These are phyloP conservation scores for Hydropotes inermis DNA, from an alignment of 2,113 vertebrate species.

Conservation along the genomic window DNA sequence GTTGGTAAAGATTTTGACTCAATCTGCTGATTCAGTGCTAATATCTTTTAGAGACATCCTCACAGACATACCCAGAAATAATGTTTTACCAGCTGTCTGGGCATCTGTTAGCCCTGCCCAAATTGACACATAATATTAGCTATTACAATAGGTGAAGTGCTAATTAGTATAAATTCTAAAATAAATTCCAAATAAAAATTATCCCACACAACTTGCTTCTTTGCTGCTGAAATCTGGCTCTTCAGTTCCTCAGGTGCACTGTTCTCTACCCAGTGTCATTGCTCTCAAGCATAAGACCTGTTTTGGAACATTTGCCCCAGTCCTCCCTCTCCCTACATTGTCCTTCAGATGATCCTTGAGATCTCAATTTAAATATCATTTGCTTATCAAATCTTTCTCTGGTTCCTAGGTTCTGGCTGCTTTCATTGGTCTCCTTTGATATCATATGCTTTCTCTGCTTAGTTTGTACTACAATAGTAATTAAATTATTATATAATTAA, in stretches of 20 bases:
- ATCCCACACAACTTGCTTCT: not conserved
- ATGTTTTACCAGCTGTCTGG: not conserved
- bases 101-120: not conserved
- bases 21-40: not conserved
- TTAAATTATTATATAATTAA: not conserved
- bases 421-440: not conserved
- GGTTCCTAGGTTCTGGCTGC: not conserved
- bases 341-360: not conserved
- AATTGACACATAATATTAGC: not conserved
- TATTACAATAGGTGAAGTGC: not conserved
- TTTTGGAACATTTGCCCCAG: not conserved
- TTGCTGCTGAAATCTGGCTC: not conserved
- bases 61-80: not conserved
- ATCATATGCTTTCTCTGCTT: not conserved
- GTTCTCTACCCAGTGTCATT: not conserved
- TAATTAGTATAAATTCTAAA: not conserved
- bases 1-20: not conserved
- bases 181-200: not conserved
- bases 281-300: not conserved
- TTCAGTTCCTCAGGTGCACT: not conserved
- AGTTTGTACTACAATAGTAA: not conserved
- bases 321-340: no score
- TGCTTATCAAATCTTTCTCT: not conserved
- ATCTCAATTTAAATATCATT: not conserved
- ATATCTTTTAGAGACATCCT: not conserved